Evolutionary conservation across 2,113 vertebrate species (phyloP).

Genomic region (Ctenomys sociabilis): DNA sequence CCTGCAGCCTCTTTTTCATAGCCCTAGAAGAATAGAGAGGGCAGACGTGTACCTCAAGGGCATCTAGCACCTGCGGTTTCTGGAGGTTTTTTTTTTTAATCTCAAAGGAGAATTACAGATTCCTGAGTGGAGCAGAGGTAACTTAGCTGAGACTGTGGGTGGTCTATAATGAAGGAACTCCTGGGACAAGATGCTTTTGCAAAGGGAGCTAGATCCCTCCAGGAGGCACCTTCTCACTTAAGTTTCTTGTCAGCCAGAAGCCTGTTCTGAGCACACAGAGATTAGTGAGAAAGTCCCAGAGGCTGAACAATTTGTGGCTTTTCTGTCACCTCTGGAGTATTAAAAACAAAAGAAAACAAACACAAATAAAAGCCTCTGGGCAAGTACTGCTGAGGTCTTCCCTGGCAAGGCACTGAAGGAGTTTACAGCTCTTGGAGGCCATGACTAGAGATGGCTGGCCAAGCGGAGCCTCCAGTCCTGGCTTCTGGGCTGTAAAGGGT

Average conservation of each 20-base stretch:
- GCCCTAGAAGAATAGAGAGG: not conserved
- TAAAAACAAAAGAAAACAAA: conserved; percentile 11
- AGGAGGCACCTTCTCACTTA: not conserved
- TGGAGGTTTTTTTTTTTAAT: not conserved
- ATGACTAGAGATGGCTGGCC: not conserved
- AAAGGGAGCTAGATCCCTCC: not conserved
- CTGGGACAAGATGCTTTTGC: conserved; percentile 20
- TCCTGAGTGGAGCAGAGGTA: not conserved
- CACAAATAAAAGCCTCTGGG: not conserved
- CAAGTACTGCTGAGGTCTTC: not conserved
- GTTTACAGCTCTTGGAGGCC: not conserved
- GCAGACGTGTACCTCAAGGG: too few species aligned
- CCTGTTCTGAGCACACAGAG: not conserved
- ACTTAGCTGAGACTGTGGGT: not conserved
- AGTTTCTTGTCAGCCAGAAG: not conserved
- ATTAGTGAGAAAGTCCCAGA: not conserved
- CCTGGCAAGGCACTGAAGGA: not conserved
- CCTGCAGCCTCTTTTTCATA: not conserved
- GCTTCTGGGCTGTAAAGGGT: not conserved
- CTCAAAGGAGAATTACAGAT: not conserved
- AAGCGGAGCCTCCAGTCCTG: not conserved
- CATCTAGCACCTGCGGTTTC: not conserved
- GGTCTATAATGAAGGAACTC: not conserved
- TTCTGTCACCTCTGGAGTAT: not conserved
- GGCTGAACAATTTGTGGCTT: not conserved